Percentiles rank a stretch among this genome's conserved stretches.
Conservation (phyloP, 2,797 vertebrate genomes). For the Gymnoscopelus microlampas region DNA sequence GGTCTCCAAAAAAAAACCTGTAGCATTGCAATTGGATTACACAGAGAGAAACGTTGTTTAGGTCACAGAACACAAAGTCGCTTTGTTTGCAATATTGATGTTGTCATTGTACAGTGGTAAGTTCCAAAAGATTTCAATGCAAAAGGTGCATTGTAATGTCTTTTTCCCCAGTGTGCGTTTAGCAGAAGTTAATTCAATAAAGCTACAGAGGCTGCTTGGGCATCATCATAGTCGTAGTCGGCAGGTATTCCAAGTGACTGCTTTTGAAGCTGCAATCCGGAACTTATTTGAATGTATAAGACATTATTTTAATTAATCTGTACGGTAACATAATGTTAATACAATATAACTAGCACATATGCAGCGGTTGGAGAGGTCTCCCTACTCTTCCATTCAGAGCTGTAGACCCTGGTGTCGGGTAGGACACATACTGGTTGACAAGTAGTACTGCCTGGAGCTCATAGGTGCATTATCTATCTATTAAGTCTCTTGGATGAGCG, state of each 20-base stretch:
- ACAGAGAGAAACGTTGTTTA: conserved; percentile 35
- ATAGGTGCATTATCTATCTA: too few relatives aligned
- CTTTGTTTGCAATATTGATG: conserved; percentile 20
- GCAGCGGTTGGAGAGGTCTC: neutral
- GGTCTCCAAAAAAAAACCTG: conserved; percentile 44
- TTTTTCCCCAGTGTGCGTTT: conserved; percentile 22
- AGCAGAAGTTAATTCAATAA: conserved; percentile 26
- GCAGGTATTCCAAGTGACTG: conserved; percentile 38
- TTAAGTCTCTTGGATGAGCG: too few relatives aligned
- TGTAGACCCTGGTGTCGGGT: too few relatives aligned
- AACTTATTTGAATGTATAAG: too few relatives aligned
- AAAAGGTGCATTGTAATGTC: conserved; percentile 12
- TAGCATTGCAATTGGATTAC: conserved; percentile 47
- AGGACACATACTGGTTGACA: too few relatives aligned
- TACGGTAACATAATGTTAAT: neutral
- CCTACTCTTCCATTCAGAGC: too few relatives aligned
- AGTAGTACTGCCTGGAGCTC: too few relatives aligned
- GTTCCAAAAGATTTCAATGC: conserved; percentile 14
- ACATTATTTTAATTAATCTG: neutral
- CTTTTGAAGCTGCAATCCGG: conserved; percentile 28
- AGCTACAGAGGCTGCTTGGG: conserved; percentile 42
- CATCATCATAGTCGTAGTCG: conserved; percentile 46
- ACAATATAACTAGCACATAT: neutral
- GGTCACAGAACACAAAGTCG: conserved; percentile 22
- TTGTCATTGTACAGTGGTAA: conserved; percentile 20